These are phyloP conservation scores for Chironex yamaguchii DNA, from an alignment of 30 jellyfish, hydroid and myxozoan species.

Conservation along the genomic window DNA sequence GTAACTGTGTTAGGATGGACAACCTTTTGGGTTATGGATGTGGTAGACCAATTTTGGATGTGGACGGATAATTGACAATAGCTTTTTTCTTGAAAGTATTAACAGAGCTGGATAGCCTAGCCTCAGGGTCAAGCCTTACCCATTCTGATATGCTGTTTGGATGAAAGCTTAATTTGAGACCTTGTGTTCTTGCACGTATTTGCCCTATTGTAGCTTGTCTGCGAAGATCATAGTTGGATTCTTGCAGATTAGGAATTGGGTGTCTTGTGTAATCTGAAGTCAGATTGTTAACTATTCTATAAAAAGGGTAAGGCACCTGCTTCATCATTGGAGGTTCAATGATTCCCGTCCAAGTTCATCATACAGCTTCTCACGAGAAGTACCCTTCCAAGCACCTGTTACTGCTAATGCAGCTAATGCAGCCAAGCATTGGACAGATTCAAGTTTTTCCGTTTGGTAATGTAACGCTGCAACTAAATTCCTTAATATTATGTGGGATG, in stretches of 20 bases:
- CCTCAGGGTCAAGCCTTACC: slow-evolving; percentile 45
- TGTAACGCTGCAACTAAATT: neutral
- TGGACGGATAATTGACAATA: slow-evolving; percentile 37
- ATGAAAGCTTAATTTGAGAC: slow-evolving; percentile 38
- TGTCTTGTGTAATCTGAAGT: too few relatives aligned
- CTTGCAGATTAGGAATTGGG: too few relatives aligned
- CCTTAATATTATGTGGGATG: neutral
- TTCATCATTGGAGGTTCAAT: too few relatives aligned
- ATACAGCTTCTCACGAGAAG: too few relatives aligned
- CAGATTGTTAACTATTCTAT: too few relatives aligned
- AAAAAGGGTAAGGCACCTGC: too few relatives aligned
- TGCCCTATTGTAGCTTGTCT: too few relatives aligned
- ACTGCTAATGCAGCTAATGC: slow-evolving; percentile 27
- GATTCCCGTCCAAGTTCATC: too few relatives aligned
- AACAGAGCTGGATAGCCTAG: slow-evolving; percentile 48
- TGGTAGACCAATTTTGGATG: slow-evolving; percentile 36
- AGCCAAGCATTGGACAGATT: slow-evolving; percentile 33
- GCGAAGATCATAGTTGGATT: too few relatives aligned
- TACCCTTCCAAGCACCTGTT: slow-evolving; percentile 55
- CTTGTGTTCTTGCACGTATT: slow-evolving; percentile 16
- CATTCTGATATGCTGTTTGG: slow-evolving; percentile 51
- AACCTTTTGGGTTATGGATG: too few relatives aligned
- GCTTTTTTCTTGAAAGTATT: slow-evolving; percentile 30
- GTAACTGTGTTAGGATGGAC: slow-evolving; percentile 25
- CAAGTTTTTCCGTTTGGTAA: slow-evolving; percentile 52